These are phyloP conservation scores for Notamacropus eugenii DNA, from an alignment of 2,797 vertebrate genomes.

Conservation along the genomic window DNA sequence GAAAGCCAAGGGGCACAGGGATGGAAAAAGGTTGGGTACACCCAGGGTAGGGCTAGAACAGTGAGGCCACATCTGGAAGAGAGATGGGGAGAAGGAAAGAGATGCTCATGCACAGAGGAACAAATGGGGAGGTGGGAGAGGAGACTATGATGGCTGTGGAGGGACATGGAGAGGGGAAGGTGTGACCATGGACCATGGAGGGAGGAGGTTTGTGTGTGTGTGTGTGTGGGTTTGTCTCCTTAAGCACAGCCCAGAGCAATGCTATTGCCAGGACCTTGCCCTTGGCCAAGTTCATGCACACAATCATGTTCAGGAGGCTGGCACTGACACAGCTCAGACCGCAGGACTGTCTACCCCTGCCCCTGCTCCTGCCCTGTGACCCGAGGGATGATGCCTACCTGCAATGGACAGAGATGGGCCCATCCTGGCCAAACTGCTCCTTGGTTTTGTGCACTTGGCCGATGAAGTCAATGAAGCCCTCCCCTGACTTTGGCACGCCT, in stretches of 20 bases:
- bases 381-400: slow-evolving; percentile 85
- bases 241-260: background rate
- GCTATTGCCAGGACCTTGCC: background rate
- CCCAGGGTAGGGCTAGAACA: background rate
- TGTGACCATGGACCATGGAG: background rate
- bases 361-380: accelerated
- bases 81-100: background rate
- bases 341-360: background rate
- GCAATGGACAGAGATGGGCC: slow-evolving; percentile 98
- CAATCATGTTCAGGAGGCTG: background rate
- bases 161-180: background rate
- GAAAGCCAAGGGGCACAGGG: background rate
- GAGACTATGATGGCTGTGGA: background rate
- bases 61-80: background rate
- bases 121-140: background rate
- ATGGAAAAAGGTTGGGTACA: background rate
- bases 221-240: background rate
- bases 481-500: slow-evolving; percentile 97
- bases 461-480: slow-evolving; percentile 99
- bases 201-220: too few species aligned
- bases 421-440: slow-evolving; percentile 99
- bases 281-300: background rate
- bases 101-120: background rate
- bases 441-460: slow-evolving; percentile 99
- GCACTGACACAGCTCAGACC: background rate